Base-by-base conservation (phyloP, 2,888 invertebrate species). In the Drosophila yooni region DNA sequence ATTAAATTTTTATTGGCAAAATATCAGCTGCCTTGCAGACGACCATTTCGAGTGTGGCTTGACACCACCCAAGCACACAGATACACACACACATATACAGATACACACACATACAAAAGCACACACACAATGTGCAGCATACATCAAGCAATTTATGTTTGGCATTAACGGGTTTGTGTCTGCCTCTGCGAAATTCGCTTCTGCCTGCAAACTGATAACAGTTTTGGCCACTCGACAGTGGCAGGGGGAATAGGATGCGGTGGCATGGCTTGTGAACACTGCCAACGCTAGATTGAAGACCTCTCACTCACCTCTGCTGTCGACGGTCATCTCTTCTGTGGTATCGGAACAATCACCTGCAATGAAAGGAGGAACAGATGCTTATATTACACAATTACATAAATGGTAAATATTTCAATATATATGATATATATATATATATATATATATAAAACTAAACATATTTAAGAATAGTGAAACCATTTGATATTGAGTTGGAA, bases 321-420 rank as follows among this genome's bases (percentile, higher is more conserved):
- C 93, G 82, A 92, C 91, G 84, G 92, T 92, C 92, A 93, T 93
- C 89, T 93, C 92, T 90, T 93, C 92, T 80, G 92, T 88, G 77
- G 92, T 91, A 88, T 93, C 93, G 83, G 92, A 90, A 89, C 93
- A 93, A 91, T 93, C 93, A 92, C 93, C 93, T 93, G 85, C 21
- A 92, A 91, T 13, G 43, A 27, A 57, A 66, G 2, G 53, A n/a
- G 34, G 13, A 27, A 62, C n/a, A 31, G 11, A 58, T n/a, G 11
- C 8, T 34, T 46, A 4, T n/a, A 58, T 40, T 54, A 18, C 50
- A 33, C 7, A 46, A 46, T 46, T 15, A 21, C 21, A 21, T 1
- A 21, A 21, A 15, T 25, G 13, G 21, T 46, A 15, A 46, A 50
- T 18, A 50, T 11, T 10, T 29, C 3, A 29, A 29, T 50, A 10